A percentile compares a stretch with the other conserved stretches of the same genome.
These are phyloP conservation scores for Stigmatopora argus DNA, from an alignment of 2,113 vertebrate genomes.

Conservation along the genomic window DNA sequence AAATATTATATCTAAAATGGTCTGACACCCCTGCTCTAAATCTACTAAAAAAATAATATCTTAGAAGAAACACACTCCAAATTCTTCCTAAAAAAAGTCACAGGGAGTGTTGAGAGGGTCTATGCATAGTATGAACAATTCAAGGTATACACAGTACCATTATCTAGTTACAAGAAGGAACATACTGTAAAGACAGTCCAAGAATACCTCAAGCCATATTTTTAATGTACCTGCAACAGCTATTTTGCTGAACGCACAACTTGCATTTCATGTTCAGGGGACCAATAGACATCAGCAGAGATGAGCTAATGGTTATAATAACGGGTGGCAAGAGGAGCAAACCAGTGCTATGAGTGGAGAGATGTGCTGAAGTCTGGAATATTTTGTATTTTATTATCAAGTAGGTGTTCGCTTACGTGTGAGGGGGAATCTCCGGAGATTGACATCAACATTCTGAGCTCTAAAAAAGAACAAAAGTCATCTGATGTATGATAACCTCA, in stretches of 20 bases:
- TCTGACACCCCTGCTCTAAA: too few species aligned
- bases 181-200: too few species aligned
- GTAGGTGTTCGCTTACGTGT: slow-evolving; percentile 31
- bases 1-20: too few species aligned
- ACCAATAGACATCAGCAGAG: slow-evolving; percentile 29
- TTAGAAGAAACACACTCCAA: background rate
- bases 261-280: slow-evolving; percentile 11
- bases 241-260: slow-evolving; percentile 13
- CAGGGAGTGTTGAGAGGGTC: background rate
- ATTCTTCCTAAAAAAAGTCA: background rate
- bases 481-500: slow-evolving; percentile 37
- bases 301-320: slow-evolving; percentile 23
- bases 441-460: slow-evolving; percentile 41
- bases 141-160: background rate
- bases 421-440: slow-evolving; percentile 7
- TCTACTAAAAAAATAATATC: background rate
- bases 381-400: slow-evolving; percentile 25
- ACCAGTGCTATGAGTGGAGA: slow-evolving; percentile 11
- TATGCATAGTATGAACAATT: background rate
- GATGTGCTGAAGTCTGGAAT: slow-evolving; percentile 38
- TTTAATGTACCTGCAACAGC: background rate
- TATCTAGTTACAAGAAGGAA: too few species aligned
- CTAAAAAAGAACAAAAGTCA: slow-evolving; percentile 37
- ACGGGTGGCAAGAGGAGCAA: slow-evolving; percentile 18
- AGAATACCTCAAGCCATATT: background rate